phyloP scores from a whole-genome alignment of 35 echinoderm and acorn worm species.

The Heliocidaris erythrogramma region DNA sequence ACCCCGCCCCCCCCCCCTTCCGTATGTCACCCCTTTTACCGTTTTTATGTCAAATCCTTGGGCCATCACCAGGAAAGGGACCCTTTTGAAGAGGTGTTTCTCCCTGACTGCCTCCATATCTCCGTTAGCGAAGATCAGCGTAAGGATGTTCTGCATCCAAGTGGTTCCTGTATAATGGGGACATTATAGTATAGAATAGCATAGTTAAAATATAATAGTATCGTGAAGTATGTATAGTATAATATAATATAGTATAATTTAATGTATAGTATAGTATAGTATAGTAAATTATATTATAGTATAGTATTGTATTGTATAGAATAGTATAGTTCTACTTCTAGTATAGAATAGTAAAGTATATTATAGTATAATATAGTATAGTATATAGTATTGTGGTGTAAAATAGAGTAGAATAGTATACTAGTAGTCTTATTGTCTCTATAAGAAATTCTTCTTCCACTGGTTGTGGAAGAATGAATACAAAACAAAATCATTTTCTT shows the following conservation, averaged over 20 bases:
- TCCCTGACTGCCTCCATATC: slow-evolving; percentile 31
- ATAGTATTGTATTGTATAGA: neutral
- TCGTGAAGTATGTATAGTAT: too few relatives aligned
- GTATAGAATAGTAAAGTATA: too few relatives aligned
- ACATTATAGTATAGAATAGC: neutral
- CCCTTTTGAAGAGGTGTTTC: slow-evolving; percentile 26
- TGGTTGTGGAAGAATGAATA: too few relatives aligned
- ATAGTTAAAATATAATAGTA: neutral
- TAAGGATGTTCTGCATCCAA: slow-evolving; percentile 59
- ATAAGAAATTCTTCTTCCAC: too few relatives aligned
- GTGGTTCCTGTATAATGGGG: slow-evolving; percentile 48
- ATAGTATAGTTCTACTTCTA: too few relatives aligned
- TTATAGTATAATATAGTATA: too few relatives aligned
- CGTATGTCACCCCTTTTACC: slow-evolving; percentile 1
- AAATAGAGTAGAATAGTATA: too few relatives aligned
- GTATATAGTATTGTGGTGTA: too few relatives aligned
- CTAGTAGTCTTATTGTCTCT: too few relatives aligned
- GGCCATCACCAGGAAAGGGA: slow-evolving; percentile 48
- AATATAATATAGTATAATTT: neutral
- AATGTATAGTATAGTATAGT: neutral
- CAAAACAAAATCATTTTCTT: too few relatives aligned
- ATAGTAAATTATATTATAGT: neutral
- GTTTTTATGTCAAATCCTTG: neutral
- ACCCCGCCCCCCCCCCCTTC: too few relatives aligned
- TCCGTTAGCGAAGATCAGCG: slow-evolving; percentile 28